Evolutionary conservation across 2,888 invertebrate species (phyloP), one percentile per base, ranked within the genome.

Genomic region (Eupithecia dodoneata): DNA sequence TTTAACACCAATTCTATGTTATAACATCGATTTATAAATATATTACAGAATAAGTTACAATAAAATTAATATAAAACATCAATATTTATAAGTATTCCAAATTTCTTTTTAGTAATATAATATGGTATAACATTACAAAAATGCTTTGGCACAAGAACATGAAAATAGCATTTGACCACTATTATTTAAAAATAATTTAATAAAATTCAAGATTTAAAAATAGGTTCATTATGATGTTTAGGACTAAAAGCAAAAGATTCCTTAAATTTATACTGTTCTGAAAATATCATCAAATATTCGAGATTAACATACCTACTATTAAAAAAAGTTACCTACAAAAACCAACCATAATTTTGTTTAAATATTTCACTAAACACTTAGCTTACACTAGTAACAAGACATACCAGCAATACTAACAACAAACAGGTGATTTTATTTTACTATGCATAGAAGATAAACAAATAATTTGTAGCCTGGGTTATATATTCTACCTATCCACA

Each of bases 1-100:
- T 85, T 89, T 70, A 70, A 92, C 91, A 92, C 86, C 88, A 88
- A 90, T 87, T 87, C 87, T 90, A 90, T 86, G 83, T 83, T 87
- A 74, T 75, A 71, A 78, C 79, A 79, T 55, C 73, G 59, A 76
- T 66, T 65, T 73, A 66, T 69, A 70, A 70, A 47, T 70, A 70
- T 47, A 70, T 76, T 63, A 71, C 42, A 13, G n/a, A 71, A 30
- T 59, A 72, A 80, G 79, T 78, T 73, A 75, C 73, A 73, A 72
- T 78, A 73, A 80, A 82, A 66, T 18, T 79, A 79, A 78, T 80
- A 82, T 83, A 86, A 86, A 88, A 82, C 59, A 72, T 76, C 74
- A 71, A 72, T 78, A 80, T 81, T 44, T 49, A 18, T 30, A 63
- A 47, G 12, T 44, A 83, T 84, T 85, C 83, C 79, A 84, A 81